Evolutionary conservation across 1,140 invertebrate species (phyloP).

Genomic region (Euglossa dilemma): DNA sequence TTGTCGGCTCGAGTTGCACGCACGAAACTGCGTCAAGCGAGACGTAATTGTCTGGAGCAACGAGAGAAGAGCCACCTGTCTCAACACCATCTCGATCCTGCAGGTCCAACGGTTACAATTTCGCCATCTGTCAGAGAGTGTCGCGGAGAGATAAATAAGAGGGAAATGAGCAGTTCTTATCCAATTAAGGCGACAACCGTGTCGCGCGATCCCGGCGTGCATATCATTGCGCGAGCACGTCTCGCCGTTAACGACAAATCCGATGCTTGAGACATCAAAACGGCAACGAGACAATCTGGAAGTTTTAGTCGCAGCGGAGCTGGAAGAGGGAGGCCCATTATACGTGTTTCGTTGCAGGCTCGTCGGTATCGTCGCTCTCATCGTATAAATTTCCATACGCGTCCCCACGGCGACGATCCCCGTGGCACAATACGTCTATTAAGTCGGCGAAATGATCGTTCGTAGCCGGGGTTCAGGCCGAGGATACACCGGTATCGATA

Average conservation of each 20-base stretch:
- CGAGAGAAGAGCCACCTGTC: not conserved
- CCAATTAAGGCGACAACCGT: not conserved
- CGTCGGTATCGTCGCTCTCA: slow-evolving; percentile 66
- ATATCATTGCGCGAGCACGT: not conserved
- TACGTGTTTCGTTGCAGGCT: slow-evolving; percentile 50
- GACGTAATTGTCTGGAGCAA: not conserved
- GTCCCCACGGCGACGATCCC: slow-evolving; percentile 56
- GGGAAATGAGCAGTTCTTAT: not conserved
- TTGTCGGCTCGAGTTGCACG: not conserved
- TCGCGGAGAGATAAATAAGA: too few species aligned
- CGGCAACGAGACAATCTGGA: slow-evolving; percentile 43
- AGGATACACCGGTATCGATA: slow-evolving; percentile 20
- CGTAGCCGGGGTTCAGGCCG: slow-evolving; percentile 13
- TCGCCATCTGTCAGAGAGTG: not conserved
- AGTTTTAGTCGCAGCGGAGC: slow-evolving; percentile 30
- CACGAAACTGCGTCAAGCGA: not conserved
- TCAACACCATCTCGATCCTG: too few species aligned
- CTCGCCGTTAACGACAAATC: not conserved
- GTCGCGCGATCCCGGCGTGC: not conserved
- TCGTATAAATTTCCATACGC: slow-evolving; percentile 77
- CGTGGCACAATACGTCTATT: slow-evolving; percentile 72
- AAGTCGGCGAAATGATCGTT: slow-evolving; percentile 60
- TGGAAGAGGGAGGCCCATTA: slow-evolving; percentile 57
- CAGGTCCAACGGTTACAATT: not conserved
- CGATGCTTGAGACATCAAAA: slow-evolving; percentile 69